Base-by-base conservation (phyloP, 2,888 invertebrate genomes). In the Selenia dentaria region DNA sequence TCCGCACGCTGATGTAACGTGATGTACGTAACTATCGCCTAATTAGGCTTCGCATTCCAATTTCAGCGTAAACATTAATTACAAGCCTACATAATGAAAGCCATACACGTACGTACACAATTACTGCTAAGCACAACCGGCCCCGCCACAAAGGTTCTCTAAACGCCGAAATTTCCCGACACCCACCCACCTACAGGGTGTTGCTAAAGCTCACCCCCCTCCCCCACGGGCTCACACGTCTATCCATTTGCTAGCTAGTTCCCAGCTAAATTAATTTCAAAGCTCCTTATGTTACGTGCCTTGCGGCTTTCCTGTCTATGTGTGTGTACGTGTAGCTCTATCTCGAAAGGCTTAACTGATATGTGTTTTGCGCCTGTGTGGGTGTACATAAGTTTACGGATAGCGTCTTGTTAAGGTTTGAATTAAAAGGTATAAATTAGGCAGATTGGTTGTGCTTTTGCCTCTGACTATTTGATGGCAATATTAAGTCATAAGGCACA, bases 161-260 rank as follows among this genome's bases (percentile, higher is more conserved):
- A 88, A 90, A 81, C 87, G 87, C 89, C 89, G 81, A 89, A 90
- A 82, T 88, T 82, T 75, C 77, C 76, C 82, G 61, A 74, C 81
- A 71, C 70, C 69, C 64, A 56, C 60, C 59, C 58, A 59, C 70
- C 64, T 64, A 42, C 13, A 32, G 47, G 48, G 53, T 52, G 58
- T 26, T 45, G 57, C 54, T 61, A 62, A 58, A 65, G 45, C 64
- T 73, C 57, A 73, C 83, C 74, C 63, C 52, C 39, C 68, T 55
- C 74, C 83, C 74, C 63, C 52, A 38, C 68, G 69, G 74, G 80
- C 87, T 85, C 89, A 89, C 89, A 89, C 90, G 90, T 90, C 90
- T 90, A 90, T 90, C 90, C 90, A 90, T 90, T 90, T 90, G 89
- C 90, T 86, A 89, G 90, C 90, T 90, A 90, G 90, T 90, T 90